Evolutionary conservation across 2,888 invertebrate genomes (phyloP).

Genomic region (Orchesellides sinensis): DNA sequence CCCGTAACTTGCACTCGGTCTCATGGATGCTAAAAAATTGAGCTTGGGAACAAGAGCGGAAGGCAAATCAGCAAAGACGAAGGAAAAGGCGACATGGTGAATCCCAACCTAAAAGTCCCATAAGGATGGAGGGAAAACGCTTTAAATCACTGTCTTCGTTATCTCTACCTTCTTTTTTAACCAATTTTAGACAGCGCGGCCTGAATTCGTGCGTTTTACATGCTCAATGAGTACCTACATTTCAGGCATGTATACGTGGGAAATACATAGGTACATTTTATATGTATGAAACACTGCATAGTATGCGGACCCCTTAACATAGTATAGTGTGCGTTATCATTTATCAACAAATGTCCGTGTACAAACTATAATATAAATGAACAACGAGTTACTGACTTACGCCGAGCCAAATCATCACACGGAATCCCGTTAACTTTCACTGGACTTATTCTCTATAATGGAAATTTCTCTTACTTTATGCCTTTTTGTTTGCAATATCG

Average conservation of each 20-base stretch:
- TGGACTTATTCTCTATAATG: conserved; percentile 17
- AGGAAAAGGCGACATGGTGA: conserved; percentile 21
- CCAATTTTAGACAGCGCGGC: conserved; percentile 42
- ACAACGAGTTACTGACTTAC: conserved; percentile 20
- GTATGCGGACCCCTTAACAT: too few species aligned
- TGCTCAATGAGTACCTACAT: not conserved
- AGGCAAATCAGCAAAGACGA: conserved; percentile 60
- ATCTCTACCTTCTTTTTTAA: conserved; percentile 61
- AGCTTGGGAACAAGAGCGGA: conserved; percentile 29
- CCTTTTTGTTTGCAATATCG: not conserved
- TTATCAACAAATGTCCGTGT: too few species aligned
- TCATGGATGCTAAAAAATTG: conserved; percentile 19
- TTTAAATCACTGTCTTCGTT: conserved; percentile 66
- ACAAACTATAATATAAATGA: too few species aligned
- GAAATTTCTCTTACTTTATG: not conserved
- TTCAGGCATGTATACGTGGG: too few species aligned
- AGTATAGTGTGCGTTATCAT: too few species aligned
- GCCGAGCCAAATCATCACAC: conserved; percentile 40
- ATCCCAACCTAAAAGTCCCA: conserved; percentile 21
- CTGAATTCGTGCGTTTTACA: conserved; percentile 33
- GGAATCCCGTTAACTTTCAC: conserved; percentile 15
- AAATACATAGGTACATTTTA: not conserved
- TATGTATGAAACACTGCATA: too few species aligned
- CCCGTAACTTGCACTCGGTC: too few species aligned
- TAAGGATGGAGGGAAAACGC: conserved; percentile 41